These are phyloP conservation scores for Pogona vitticeps DNA, from an alignment of 2,113 vertebrate genomes.

Conservation along the genomic window DNA sequence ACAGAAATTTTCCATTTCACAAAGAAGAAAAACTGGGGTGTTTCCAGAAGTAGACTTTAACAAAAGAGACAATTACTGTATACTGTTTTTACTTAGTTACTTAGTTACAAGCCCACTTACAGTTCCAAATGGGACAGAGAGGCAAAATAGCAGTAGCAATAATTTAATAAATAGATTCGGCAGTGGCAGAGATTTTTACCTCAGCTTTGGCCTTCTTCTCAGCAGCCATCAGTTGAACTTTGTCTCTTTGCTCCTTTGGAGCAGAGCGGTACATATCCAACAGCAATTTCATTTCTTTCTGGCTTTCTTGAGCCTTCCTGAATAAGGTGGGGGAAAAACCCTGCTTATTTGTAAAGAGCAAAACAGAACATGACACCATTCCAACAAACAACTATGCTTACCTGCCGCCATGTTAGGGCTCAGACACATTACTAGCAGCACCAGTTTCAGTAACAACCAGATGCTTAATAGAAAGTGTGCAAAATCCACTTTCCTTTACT, in stretches of 20 bases:
- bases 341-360: background rate
- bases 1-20: background rate
- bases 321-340: constrained; percentile 20
- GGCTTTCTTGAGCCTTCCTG: constrained; percentile 96
- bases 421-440: background rate
- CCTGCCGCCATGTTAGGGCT: fast-evolving
- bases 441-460: background rate
- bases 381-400: background rate
- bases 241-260: constrained; percentile 97
- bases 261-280: constrained; percentile 97
- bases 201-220: constrained; percentile 96
- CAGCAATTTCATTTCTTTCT: constrained; percentile 96
- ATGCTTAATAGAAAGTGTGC: background rate
- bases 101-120: too few species aligned
- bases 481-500: background rate
- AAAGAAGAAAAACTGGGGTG: background rate
- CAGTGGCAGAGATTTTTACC: constrained; percentile 70
- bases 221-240: constrained; percentile 97
- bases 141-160: background rate
- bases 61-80: too few species aligned
- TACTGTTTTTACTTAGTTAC: too few species aligned
- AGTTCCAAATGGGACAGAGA: background rate
- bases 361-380: fast-evolving
- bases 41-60: too few species aligned
- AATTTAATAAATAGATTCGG: background rate